Conservation (phyloP, 2,888 invertebrate species). For the Actias luna region DNA sequence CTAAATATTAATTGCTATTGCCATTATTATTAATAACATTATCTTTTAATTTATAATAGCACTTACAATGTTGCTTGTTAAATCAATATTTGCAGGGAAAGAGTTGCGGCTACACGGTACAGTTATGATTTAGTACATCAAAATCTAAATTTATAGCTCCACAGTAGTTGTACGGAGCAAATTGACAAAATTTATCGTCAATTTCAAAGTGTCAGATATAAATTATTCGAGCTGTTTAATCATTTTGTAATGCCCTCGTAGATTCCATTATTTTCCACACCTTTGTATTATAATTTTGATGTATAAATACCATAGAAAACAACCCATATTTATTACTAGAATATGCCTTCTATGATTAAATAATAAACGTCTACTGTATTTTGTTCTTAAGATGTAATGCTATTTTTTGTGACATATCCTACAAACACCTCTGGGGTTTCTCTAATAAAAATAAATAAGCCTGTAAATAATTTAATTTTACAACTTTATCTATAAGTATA, state of each 20-base stretch:
- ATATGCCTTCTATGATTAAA: background rate
- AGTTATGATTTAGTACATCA: slow-evolving; percentile 3
- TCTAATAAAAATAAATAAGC: too few relatives aligned
- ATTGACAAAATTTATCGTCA: background rate
- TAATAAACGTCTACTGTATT: too few relatives aligned
- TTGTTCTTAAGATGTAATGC: too few relatives aligned
- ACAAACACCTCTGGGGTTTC: too few relatives aligned
- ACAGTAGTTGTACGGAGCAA: background rate
- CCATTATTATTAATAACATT: background rate
- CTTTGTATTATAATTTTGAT: background rate
- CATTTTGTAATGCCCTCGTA: background rate
- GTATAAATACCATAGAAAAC: background rate
- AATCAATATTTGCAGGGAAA: background rate
- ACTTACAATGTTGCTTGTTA: background rate
- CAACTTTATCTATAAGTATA: too few relatives aligned
- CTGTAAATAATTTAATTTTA: too few relatives aligned
- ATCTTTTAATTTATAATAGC: background rate
- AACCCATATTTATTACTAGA: background rate
- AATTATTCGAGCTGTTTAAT: slow-evolving; percentile 1
- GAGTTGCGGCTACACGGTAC: background rate
- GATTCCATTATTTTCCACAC: background rate
- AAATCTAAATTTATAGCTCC: slow-evolving; percentile 5
- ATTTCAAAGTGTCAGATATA: slow-evolving; percentile 1
- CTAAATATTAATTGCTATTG: background rate
- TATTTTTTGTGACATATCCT: too few relatives aligned